These are phyloP conservation scores for Gonioctena quinquepunctata DNA, from an alignment of 1,140 invertebrate species.

Conservation along the genomic window DNA sequence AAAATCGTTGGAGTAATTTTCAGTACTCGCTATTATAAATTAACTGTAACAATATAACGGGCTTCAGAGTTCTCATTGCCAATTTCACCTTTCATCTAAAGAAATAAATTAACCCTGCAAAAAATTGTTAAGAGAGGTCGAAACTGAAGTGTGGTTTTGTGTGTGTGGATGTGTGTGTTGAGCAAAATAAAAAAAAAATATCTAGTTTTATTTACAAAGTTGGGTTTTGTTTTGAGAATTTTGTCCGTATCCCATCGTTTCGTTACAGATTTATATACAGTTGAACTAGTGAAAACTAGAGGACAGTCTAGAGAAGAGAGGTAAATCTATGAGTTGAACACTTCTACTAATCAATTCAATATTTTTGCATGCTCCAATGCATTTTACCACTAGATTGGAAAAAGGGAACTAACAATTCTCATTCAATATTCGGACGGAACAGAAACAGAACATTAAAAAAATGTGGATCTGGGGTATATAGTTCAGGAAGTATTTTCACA, in stretches of 20 bases:
- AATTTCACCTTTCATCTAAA: no score
- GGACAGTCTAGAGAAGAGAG: background rate
- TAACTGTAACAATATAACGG: no score
- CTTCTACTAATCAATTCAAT: background rate
- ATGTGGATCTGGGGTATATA: background rate
- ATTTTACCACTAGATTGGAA: background rate
- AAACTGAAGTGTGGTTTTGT: background rate
- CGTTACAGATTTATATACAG: background rate
- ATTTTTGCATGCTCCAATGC: background rate
- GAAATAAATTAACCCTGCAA: no score
- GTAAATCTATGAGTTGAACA: background rate
- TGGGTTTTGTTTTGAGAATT: background rate
- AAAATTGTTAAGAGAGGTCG: background rate
- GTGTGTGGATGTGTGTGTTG: constrained; percentile 4
- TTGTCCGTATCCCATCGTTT: no score
- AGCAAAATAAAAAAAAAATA: constrained; percentile 10
- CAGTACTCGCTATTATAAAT: no score
- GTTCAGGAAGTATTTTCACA: constrained; percentile 18
- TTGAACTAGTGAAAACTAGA: background rate
- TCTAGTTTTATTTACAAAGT: constrained; percentile 11
- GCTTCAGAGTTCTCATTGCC: no score
- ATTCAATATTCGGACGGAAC: background rate
- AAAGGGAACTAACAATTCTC: background rate
- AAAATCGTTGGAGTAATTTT: no score
- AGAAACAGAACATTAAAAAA: background rate